A percentile compares a stretch with the other conserved stretches of the same genome.
Evolutionary conservation across 2,888 invertebrate genomes (phyloP).

Genomic region (Epicampocera succincta): DNA sequence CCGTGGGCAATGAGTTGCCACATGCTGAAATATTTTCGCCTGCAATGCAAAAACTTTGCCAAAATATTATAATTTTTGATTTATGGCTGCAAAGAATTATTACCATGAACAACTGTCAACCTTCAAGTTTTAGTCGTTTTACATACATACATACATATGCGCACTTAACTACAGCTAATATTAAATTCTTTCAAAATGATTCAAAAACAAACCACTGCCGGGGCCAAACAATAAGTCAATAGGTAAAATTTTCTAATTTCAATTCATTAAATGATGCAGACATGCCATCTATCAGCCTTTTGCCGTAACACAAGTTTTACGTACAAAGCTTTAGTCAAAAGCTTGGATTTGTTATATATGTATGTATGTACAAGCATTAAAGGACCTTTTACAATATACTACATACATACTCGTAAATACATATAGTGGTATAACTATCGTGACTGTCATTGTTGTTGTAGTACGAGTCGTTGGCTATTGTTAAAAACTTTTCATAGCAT

Average conservation of each 20-base stretch:
- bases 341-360: background rate
- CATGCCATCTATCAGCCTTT: background rate
- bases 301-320: constrained; percentile 9
- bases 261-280: constrained; percentile 55
- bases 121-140: constrained; percentile 47
- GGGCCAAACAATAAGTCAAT: constrained; percentile 40
- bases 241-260: constrained; percentile 57
- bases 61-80: constrained; percentile 35
- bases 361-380: constrained; percentile 21
- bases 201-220: background rate
- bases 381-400: constrained; percentile 18
- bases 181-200: constrained; percentile 30
- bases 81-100: constrained; percentile 41
- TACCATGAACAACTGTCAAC: constrained; percentile 31
- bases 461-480: constrained; percentile 43
- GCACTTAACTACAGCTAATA: no score
- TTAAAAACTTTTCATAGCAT: constrained; percentile 37
- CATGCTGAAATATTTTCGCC: background rate
- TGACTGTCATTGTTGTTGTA: constrained; percentile 6
- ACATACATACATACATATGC: no score
- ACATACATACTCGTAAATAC: no score
- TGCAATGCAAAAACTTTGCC: no score
- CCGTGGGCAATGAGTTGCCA: background rate
- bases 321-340: constrained; percentile 25
- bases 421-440: constrained; percentile 29